Evolutionary conservation across 2,113 vertebrate species (phyloP).

Genomic region (Solea senegalensis): DNA sequence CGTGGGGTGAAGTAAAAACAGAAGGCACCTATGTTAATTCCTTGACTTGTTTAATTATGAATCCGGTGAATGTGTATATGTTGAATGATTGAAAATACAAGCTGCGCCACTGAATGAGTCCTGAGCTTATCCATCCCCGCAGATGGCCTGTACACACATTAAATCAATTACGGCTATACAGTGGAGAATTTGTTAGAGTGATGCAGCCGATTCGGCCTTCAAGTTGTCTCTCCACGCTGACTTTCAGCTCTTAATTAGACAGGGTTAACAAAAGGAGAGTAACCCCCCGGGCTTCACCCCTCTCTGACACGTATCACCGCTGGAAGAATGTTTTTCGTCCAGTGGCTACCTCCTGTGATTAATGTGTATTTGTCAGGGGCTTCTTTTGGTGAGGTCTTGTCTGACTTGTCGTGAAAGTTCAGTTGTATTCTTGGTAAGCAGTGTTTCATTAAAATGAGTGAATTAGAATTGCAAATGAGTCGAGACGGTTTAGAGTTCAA

Average conservation of each 20-base stretch:
- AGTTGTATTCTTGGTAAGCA: slow-evolving; percentile 85
- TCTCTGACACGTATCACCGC: slow-evolving; percentile 43
- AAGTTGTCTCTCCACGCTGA: slow-evolving; percentile 60
- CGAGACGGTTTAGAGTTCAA: slow-evolving; percentile 78
- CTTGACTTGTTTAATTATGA: slow-evolving; percentile 12
- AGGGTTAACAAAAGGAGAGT: slow-evolving; percentile 73
- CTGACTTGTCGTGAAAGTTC: slow-evolving; percentile 84
- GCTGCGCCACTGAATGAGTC: neutral
- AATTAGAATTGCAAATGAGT: slow-evolving; percentile 87
- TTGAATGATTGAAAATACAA: slow-evolving; percentile 1
- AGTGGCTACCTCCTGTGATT: slow-evolving; percentile 72
- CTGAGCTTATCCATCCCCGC: slow-evolving; percentile 22
- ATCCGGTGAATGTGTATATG: neutral
- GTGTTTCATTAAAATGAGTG: slow-evolving; percentile 85
- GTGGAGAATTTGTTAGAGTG: slow-evolving; percentile 49
- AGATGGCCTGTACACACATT: slow-evolving; percentile 33
- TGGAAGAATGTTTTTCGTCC: slow-evolving; percentile 64
- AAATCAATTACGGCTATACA: slow-evolving; percentile 60
- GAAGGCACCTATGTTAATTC: neutral
- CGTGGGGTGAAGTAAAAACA: too few species aligned
- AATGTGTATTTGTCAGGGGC: slow-evolving; percentile 76
- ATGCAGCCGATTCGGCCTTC: slow-evolving; percentile 42
- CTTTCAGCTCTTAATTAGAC: slow-evolving; percentile 78
- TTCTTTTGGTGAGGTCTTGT: slow-evolving; percentile 82
- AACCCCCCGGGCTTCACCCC: slow-evolving; percentile 45